Evolutionary conservation across 2,888 invertebrate species (phyloP).

Genomic region (Amblyteles armatorius): DNA sequence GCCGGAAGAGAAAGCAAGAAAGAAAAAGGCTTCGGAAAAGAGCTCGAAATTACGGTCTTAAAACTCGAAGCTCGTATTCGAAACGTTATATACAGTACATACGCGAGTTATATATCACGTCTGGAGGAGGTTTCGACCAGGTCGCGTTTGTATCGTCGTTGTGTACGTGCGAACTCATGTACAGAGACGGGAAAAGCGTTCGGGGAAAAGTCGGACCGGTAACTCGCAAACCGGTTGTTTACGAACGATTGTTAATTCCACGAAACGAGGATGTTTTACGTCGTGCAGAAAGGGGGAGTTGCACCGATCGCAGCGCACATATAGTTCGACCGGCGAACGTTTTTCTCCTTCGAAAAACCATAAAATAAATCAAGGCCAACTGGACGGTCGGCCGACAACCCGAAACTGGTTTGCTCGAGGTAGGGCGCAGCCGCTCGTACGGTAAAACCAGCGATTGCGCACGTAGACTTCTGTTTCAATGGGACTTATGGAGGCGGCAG

Average conservation of each 20-base stretch:
- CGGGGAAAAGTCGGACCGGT: slow-evolving; percentile 47
- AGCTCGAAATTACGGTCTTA: slow-evolving; percentile 44
- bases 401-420: not conserved
- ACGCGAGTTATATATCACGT: slow-evolving; percentile 20
- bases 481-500: too few species aligned
- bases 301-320: not conserved
- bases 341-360: slow-evolving; percentile 66
- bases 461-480: not conserved
- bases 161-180: slow-evolving; percentile 1
- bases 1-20: not conserved
- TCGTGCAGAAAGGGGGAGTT: slow-evolving; percentile 33
- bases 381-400: slow-evolving; percentile 51
- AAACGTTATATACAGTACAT: slow-evolving; percentile 20
- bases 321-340: slow-evolving; percentile 48
- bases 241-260: slow-evolving; percentile 64
- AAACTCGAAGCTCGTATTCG: slow-evolving; percentile 35
- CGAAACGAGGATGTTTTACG: slow-evolving; percentile 62
- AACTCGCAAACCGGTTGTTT: slow-evolving; percentile 57
- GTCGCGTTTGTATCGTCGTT: slow-evolving; percentile 23
- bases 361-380: slow-evolving; percentile 67
- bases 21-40: slow-evolving; percentile 34
- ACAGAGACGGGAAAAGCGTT: slow-evolving; percentile 13
- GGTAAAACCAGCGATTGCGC: not conserved
- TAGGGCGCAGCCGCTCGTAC: not conserved
- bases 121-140: not conserved